A percentile compares a stretch with the other conserved stretches of the same genome.
phyloP scores from a whole-genome alignment of 2,797 vertebrate genomes.

The Acanthurus tractus region DNA sequence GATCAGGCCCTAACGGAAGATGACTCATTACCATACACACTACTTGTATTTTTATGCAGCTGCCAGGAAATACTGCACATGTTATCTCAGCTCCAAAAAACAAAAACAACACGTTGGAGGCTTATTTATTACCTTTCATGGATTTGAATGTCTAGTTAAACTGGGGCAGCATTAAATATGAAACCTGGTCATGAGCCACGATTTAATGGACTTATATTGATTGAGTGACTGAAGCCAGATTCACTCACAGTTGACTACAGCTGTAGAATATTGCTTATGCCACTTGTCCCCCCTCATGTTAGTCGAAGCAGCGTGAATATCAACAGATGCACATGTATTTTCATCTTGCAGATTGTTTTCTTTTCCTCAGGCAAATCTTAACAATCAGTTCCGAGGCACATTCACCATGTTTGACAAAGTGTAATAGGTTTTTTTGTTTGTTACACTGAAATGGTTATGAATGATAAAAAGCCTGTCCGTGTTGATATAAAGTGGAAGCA shows the following conservation, averaged over 20 bases:
- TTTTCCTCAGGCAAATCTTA: conserved; percentile 16
- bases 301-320: conserved; percentile 30
- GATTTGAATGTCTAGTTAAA: not conserved
- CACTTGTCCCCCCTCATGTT: not conserved
- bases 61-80: not conserved
- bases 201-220: conserved; percentile 14
- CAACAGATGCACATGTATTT: conserved; percentile 28
- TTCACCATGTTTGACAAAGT: conserved; percentile 15
- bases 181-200: not conserved
- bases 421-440: not conserved
- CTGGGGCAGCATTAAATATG: not conserved
- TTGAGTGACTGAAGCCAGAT: not conserved
- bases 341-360: conserved; percentile 28
- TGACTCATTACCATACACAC: not conserved
- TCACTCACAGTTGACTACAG: not conserved
- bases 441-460: conserved; percentile 14
- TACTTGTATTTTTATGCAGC: no score
- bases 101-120: no score
- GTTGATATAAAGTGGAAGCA: conserved; percentile 3
- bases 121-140: not conserved
- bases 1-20: not conserved
- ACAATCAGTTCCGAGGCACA: conserved; percentile 21
- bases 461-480: conserved; percentile 34
- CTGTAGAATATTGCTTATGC: not conserved
- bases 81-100: not conserved